Base-by-base conservation (phyloP, 1,140 invertebrate species). In the Reticulitermes speratus region DNA sequence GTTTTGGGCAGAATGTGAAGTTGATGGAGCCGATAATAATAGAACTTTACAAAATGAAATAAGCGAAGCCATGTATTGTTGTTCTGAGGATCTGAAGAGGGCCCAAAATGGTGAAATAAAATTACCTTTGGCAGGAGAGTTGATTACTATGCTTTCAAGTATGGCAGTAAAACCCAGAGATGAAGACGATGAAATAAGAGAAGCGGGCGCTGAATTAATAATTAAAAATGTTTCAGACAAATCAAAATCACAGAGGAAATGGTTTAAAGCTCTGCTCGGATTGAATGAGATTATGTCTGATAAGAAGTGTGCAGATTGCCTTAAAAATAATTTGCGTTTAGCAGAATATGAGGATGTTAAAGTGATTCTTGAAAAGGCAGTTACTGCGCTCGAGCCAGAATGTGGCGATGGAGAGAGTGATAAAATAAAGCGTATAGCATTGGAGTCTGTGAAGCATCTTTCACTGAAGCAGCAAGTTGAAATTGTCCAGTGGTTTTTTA, bases 171-270 rank as follows among this genome's bases (percentile, higher is more conserved):
- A 86, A 32, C 85, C 85, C 3, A 81, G 75, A 32, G 85, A 82
- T 55, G 85, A 86, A 55, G 85, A 83, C 38, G 85, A 86, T 86
- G 85, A 86, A 83, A 86, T 86, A 81, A 45, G 65, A 44, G 85
- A 86, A 45, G 85, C 85, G n/a, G 85, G 55, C 32, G 19, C 83
- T 5, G 75, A 81, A n/a, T 45, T 52, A 32, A 86, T 86, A 52
- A 30, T 86, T n/a, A 44, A 86, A 30, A 38, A 75, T 45, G 30
- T 86, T 52, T 75, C 85, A 38, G 44, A 45, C n/a, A 44, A 48
- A 11, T 82, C 75, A 23, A 75, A 48, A 23, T 82, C 55, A 25
- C 85, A 55, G n/a, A 69, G n/a, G 16, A 86, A 86, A 38, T 86
- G 85, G 85, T 52, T 86, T 44, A 82, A 75, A 82, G 85, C 85